phyloP scores from a whole-genome alignment of 1,140 invertebrate genomes.

The Meloidogyne chitwoodi region DNA sequence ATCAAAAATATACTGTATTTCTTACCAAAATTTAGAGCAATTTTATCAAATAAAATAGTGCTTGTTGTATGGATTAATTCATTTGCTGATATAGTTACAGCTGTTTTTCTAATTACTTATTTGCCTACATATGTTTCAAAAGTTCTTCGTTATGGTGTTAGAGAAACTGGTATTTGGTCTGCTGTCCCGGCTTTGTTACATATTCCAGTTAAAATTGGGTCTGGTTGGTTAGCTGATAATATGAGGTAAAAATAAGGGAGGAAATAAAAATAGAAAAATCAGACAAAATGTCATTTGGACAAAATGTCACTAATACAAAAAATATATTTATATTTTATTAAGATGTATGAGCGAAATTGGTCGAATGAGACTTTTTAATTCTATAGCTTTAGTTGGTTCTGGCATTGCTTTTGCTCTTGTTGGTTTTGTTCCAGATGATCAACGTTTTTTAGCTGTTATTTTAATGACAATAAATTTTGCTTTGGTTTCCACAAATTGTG shows the following conservation, averaged over 20 bases:
- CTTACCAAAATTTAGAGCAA: constrained; percentile 23
- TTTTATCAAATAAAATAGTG: constrained; percentile 29
- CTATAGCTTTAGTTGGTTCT: constrained; percentile 43
- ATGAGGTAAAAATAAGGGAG: background rate
- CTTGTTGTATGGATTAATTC: constrained; percentile 43
- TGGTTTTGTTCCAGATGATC: constrained; percentile 43
- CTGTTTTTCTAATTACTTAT: constrained; percentile 41
- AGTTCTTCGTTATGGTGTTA: constrained; percentile 28
- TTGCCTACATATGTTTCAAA: constrained; percentile 42
- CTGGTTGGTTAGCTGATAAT: constrained; percentile 16
- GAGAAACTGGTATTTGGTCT: constrained; percentile 21
- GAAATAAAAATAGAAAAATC: background rate
- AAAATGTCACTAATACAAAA: background rate
- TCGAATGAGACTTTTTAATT: constrained; percentile 46
- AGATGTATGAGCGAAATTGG: constrained; percentile 37
- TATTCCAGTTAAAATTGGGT: constrained; percentile 9
- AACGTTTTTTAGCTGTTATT: constrained; percentile 25
- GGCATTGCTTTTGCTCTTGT: constrained; percentile 37
- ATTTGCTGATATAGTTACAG: constrained; percentile 40
- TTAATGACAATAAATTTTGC: constrained; percentile 44
- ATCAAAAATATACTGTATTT: too few species aligned
- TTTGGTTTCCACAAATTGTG: constrained; percentile 42
- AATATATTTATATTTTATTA: background rate
- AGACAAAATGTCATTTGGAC: background rate
- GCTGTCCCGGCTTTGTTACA: constrained; percentile 9